These are phyloP conservation scores for Anas platyrhynchos DNA, from an alignment of 2,113 vertebrate species.

Conservation along the genomic window DNA sequence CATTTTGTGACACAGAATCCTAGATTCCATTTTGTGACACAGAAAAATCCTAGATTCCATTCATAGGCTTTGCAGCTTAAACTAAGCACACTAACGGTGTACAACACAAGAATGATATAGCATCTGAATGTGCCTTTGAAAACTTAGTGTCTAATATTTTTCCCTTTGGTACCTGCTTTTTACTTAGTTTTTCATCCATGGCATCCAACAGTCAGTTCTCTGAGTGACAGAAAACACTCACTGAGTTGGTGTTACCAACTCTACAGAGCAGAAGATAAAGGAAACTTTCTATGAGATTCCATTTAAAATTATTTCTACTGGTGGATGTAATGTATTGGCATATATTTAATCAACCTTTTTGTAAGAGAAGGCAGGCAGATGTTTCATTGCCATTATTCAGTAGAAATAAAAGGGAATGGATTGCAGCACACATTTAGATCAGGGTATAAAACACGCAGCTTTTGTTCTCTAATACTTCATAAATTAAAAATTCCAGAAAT, in stretches of 20 bases:
- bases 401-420: not conserved
- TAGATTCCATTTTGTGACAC: not conserved
- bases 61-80: not conserved
- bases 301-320: not conserved
- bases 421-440: not conserved
- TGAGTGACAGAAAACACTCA: not conserved
- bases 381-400: not conserved
- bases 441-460: not conserved
- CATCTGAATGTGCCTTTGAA: not conserved
- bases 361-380: not conserved
- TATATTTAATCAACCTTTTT: not conserved
- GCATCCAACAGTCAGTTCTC: not conserved
- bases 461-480: not conserved
- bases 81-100: not conserved
- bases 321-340: not conserved
- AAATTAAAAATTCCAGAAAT: not conserved
- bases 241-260: not conserved
- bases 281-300: not conserved
- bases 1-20: conserved; percentile 26
- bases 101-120: not conserved
- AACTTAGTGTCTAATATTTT: not conserved
- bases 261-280: not conserved
- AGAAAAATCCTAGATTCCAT: not conserved
- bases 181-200: not conserved
- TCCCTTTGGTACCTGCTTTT: not conserved